phyloP scores from a whole-genome alignment of 1,140 invertebrate genomes.

The Listronotus oregonensis region DNA sequence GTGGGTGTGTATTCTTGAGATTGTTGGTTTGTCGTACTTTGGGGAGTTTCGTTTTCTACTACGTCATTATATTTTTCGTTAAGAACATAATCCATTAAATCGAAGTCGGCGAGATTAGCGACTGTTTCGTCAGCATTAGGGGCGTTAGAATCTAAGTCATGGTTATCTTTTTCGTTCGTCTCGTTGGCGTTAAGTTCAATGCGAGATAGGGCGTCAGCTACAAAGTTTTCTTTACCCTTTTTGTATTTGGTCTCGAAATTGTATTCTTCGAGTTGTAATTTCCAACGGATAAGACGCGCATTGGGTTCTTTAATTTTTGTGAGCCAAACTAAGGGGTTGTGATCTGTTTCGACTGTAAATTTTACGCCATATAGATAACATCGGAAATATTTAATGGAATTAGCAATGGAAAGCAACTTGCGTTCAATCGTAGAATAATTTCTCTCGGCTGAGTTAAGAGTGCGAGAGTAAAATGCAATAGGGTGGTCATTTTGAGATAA shows the following conservation, averaged over 20 bases:
- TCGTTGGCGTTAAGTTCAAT: constrained; percentile 15
- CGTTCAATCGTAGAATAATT: constrained; percentile 44
- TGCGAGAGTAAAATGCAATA: no score
- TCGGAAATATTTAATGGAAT: constrained; percentile 29
- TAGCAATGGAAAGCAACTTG: constrained; percentile 43
- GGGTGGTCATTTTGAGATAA: no score
- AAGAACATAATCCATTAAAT: neutral
- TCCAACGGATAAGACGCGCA: constrained; percentile 4
- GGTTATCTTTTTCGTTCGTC: constrained; percentile 23
- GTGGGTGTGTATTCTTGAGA: neutral
- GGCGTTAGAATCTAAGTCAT: constrained; percentile 30
- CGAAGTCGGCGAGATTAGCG: neutral
- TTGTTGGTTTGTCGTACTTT: neutral
- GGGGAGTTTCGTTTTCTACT: neutral
- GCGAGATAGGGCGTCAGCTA: constrained; percentile 14
- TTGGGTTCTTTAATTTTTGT: constrained; percentile 18
- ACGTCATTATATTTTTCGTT: neutral
- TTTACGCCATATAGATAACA: constrained; percentile 11
- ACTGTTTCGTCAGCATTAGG: neutral
- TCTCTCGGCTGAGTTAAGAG: constrained; percentile 29
- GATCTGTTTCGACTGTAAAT: constrained; percentile 30
- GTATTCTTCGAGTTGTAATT: constrained; percentile 52
- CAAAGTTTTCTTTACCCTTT: constrained; percentile 19
- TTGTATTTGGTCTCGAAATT: constrained; percentile 52
- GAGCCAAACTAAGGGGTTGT: constrained; percentile 34